Evolutionary conservation across 2,888 invertebrate genomes (phyloP).

Genomic region (Pilophorus perplexus): DNA sequence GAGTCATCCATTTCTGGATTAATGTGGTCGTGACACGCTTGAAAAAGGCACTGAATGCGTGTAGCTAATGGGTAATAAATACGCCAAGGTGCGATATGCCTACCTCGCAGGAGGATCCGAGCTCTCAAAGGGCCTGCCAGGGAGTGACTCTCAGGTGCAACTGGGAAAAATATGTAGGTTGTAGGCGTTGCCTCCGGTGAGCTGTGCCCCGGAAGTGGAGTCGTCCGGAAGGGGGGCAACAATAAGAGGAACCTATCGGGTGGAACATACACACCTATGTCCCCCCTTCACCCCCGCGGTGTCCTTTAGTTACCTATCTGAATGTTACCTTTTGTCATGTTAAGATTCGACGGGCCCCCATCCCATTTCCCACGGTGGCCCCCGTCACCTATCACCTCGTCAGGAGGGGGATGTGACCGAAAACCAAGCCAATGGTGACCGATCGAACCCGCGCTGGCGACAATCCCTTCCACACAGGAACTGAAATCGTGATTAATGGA

Average conservation of each 20-base stretch:
- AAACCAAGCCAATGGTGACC: too few species aligned
- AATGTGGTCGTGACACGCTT: too few species aligned
- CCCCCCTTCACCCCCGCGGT: neutral
- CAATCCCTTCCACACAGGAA: too few species aligned
- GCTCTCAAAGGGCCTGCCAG: constrained; percentile 29
- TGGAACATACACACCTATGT: constrained; percentile 44
- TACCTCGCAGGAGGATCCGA: constrained; percentile 12
- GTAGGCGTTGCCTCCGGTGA: constrained; percentile 32
- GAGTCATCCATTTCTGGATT: too few species aligned
- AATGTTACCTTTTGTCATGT: constrained; percentile 27
- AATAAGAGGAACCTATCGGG: constrained; percentile 44
- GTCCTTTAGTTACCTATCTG: neutral
- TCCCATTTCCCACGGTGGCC: constrained; percentile 17
- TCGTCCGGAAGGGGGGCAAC: constrained; percentile 41
- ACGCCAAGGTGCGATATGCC: too few species aligned
- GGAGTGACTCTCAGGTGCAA: constrained; percentile 39
- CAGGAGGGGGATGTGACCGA: too few species aligned
- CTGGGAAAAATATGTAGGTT: constrained; percentile 38
- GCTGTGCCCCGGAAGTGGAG: constrained; percentile 31
- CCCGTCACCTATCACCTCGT: neutral
- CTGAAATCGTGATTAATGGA: constrained; percentile 10
- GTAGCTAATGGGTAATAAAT: too few species aligned
- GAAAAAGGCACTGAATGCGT: too few species aligned
- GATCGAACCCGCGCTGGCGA: too few species aligned
- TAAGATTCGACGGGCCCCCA: constrained; percentile 14